Conservation (phyloP, 2,113 vertebrate species). For the Gallinago media region DNA sequence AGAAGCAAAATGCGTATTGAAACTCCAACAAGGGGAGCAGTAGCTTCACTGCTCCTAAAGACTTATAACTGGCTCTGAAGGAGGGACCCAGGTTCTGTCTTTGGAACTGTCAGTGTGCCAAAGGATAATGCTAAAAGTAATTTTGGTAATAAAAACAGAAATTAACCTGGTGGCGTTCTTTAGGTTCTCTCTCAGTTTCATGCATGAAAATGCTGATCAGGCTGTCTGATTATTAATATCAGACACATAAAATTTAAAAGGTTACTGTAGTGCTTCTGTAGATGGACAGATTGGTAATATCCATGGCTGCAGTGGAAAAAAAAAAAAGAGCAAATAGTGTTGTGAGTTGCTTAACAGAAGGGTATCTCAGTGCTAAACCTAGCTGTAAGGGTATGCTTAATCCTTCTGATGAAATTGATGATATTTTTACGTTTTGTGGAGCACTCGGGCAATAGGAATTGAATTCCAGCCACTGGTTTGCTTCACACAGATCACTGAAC, state of each 20-base stretch:
- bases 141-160: not conserved
- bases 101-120: not conserved
- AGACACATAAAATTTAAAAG: not conserved
- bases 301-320: not conserved
- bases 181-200: not conserved
- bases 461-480: not conserved
- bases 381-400: not conserved
- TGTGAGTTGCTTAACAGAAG: not conserved
- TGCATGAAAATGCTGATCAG: not conserved
- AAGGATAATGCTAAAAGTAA: not conserved
- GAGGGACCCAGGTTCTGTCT: not conserved
- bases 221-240: not conserved
- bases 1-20: not conserved
- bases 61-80: not conserved
- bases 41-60: not conserved
- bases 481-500: conserved; percentile 24
- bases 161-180: not conserved
- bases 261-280: not conserved
- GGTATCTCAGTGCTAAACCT: not conserved
- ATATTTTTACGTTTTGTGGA: not conserved
- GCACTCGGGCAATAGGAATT: not conserved
- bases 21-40: not conserved
- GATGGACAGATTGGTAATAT: not conserved
- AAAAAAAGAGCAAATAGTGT: not conserved
- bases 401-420: not conserved